Evolutionary conservation across 2,113 vertebrate genomes (phyloP).

Genomic region (Microcebus ravelobensis): DNA sequence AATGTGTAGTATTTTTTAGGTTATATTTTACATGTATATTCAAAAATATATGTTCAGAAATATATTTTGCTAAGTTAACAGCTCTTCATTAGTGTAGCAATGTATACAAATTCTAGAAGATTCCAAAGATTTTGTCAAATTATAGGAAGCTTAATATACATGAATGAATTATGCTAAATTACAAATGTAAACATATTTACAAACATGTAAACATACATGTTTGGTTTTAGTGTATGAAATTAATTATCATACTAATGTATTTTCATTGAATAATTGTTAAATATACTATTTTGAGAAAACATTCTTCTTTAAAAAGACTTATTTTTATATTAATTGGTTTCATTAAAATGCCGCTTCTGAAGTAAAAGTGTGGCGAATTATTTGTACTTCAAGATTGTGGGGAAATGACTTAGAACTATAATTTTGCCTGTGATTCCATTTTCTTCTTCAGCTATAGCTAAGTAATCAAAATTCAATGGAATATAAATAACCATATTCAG

Average conservation of each 20-base stretch:
- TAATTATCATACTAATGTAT: background rate
- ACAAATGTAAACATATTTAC: constrained; percentile 28
- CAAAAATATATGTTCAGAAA: background rate
- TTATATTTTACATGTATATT: constrained; percentile 20
- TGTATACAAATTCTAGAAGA: background rate
- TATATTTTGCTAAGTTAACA: constrained; percentile 3
- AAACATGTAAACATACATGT: background rate
- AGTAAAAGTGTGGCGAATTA: background rate
- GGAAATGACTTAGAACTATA: background rate
- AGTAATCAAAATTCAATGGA: background rate
- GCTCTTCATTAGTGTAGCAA: background rate
- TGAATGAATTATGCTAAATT: background rate
- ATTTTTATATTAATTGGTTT: background rate
- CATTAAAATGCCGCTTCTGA: background rate
- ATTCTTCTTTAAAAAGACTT: background rate
- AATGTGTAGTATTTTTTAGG: background rate
- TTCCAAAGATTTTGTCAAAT: constrained; percentile 30
- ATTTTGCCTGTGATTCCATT: background rate
- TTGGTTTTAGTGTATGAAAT: background rate
- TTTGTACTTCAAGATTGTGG: background rate
- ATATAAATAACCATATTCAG: background rate
- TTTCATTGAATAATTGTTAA: background rate
- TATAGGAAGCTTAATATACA: background rate
- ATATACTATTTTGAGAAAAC: background rate
- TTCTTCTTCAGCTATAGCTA: background rate